Conservation (phyloP, 2,797 vertebrate species). For the Epinephelus malabaricus region DNA sequence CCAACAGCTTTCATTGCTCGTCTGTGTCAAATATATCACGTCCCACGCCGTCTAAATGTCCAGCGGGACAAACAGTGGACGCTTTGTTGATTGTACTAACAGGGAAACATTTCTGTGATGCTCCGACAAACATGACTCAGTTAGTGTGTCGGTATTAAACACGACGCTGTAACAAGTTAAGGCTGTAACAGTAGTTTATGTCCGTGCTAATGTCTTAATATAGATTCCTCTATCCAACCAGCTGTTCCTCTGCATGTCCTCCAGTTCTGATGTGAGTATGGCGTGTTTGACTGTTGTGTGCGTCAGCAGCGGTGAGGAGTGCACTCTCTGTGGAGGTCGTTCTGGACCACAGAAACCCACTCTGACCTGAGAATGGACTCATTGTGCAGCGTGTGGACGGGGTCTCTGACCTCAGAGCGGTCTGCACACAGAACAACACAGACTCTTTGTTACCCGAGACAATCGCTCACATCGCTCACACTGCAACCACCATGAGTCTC, state of each 20-base stretch:
- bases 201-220: not conserved
- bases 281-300: not conserved
- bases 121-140: not conserved
- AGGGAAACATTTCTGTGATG: conserved; percentile 12
- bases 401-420: conserved; percentile 88
- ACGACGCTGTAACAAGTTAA: not conserved
- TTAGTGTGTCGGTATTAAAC: not conserved
- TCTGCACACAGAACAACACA: conserved; percentile 88
- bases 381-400: conserved; percentile 56
- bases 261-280: not conserved
- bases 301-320: conserved; percentile 5
- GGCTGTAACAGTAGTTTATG: not conserved
- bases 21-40: not conserved
- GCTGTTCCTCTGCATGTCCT: not conserved
- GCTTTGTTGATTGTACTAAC: not conserved
- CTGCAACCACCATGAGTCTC: conserved; percentile 40
- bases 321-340: conserved; percentile 31
- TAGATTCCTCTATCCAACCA: not conserved
- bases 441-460: conserved; percentile 88
- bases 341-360: conserved; percentile 46
- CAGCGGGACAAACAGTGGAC: not conserved
- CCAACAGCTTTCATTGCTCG: conserved; percentile 3
- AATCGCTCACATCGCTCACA: conserved; percentile 79
- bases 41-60: conserved; percentile 8
- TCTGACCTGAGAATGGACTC: conserved; percentile 64